Evolutionary conservation across 2,888 invertebrate species (phyloP).

Genomic region (Desoria tigrina): DNA sequence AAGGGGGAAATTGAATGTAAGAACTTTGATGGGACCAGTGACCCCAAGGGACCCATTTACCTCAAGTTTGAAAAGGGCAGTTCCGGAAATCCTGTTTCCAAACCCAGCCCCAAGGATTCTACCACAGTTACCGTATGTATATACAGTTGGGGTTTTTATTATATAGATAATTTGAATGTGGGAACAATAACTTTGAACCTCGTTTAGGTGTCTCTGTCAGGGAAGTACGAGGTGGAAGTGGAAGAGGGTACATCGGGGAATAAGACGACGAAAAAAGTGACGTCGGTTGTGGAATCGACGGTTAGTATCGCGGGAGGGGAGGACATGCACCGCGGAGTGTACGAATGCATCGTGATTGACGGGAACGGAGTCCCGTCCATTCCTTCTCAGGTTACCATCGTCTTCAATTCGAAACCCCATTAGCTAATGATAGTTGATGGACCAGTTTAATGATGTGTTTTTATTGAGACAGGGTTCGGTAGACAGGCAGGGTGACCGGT

Average conservation of each 20-base stretch:
- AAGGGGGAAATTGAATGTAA: neutral
- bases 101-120: neutral
- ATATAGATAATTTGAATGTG: too few relatives aligned
- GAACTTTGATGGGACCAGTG: neutral
- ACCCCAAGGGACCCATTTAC: neutral
- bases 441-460: too few relatives aligned
- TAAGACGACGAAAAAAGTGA: too few relatives aligned
- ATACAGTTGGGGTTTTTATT: too few relatives aligned
- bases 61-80: neutral
- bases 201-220: neutral
- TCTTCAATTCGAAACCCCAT: too few relatives aligned
- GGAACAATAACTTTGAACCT: too few relatives aligned
- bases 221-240: neutral
- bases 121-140: neutral
- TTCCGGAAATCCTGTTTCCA: neutral
- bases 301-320: neutral
- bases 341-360: constrained; percentile 32
- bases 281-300: neutral
- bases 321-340: constrained; percentile 11
- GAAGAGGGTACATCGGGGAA: too few relatives aligned
- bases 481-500: neutral
- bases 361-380: constrained; percentile 27
- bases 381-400: neutral
- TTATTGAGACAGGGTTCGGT: too few relatives aligned
- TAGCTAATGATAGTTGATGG: too few relatives aligned